Evolutionary conservation across 1,140 invertebrate species (phyloP).

Genomic region (Dufourea novaeangliae): DNA sequence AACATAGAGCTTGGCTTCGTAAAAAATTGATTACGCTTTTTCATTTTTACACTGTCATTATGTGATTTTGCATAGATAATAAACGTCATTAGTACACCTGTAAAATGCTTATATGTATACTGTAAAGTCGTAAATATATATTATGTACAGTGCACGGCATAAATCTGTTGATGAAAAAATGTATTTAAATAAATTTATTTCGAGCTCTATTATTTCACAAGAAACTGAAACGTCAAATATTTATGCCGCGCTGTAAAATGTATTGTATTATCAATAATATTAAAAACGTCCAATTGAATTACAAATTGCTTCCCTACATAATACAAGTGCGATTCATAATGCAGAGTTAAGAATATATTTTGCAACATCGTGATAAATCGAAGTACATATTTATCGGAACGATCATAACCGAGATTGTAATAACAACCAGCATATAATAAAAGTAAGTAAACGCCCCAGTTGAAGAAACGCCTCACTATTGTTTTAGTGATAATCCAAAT

Average conservation of each 20-base stretch:
- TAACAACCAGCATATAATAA: too few species aligned
- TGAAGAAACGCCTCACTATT: too few species aligned
- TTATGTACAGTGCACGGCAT: background rate
- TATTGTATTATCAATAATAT: background rate
- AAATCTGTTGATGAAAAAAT: background rate
- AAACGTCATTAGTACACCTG: background rate
- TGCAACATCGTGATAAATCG: background rate
- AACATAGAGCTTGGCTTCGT: background rate
- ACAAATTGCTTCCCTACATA: background rate
- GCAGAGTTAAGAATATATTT: background rate
- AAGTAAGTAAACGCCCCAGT: too few species aligned
- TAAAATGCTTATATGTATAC: background rate
- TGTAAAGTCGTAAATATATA: background rate
- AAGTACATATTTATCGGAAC: background rate
- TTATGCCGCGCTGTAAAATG: background rate
- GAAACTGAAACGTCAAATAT: background rate
- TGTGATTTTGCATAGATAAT: background rate
- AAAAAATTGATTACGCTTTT: conserved; percentile 3
- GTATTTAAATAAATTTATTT: background rate
- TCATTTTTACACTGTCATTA: background rate
- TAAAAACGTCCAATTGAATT: background rate
- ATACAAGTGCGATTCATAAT: background rate
- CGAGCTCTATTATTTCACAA: background rate
- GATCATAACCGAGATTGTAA: background rate
- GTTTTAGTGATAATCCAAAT: too few species aligned